phyloP scores from a whole-genome alignment of 1,140 invertebrate genomes.

The Zeugodacus cucurbitae region DNA sequence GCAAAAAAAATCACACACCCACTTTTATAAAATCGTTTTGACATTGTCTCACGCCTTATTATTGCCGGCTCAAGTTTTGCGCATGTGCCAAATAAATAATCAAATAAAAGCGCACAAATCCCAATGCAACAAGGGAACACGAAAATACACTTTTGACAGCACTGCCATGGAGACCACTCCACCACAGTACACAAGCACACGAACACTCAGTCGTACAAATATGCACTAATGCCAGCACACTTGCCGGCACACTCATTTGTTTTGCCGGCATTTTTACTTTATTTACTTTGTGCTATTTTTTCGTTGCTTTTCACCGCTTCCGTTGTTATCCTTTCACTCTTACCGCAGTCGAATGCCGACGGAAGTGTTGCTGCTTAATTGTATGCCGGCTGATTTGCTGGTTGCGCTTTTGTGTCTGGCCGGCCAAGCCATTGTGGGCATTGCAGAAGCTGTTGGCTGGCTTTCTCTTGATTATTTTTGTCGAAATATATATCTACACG shows the following conservation, averaged over 20 bases:
- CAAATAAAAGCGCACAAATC: background rate
- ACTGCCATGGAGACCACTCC: background rate
- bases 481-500: background rate
- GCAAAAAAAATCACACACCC: background rate
- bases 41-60: background rate
- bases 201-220: background rate
- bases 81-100: constrained; percentile 18
- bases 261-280: constrained; percentile 14
- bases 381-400: constrained; percentile 12
- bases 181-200: background rate
- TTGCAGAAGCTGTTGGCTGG: background rate
- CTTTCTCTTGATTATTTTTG: background rate
- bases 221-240: background rate
- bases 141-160: constrained; percentile 7
- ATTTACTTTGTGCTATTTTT: background rate
- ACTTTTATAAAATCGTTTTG: background rate
- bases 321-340: background rate
- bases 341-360: background rate
- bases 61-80: background rate
- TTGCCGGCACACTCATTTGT: background rate
- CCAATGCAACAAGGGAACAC: background rate
- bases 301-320: background rate
- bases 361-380: constrained; percentile 34
- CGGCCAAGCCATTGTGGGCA: background rate
- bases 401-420: constrained; percentile 17